phyloP scores from a whole-genome alignment of 2,888 invertebrate genomes.

The Tolmerus cingulatus region DNA sequence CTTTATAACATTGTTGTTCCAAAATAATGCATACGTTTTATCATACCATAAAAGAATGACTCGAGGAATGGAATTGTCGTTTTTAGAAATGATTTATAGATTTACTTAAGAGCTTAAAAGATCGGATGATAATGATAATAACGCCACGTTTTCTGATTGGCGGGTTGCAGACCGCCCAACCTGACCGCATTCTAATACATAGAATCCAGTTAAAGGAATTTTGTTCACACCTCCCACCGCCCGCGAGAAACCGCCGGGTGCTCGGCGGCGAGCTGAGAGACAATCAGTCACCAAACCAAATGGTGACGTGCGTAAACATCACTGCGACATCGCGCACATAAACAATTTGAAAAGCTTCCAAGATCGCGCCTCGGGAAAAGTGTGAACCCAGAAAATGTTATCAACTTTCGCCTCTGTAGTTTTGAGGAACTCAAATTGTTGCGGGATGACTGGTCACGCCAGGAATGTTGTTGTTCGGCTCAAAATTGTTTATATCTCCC shows the following conservation, averaged over 20 bases:
- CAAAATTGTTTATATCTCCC: not conserved
- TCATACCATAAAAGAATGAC: not conserved
- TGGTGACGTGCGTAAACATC: not conserved
- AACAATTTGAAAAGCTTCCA: not conserved
- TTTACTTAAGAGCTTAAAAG: not conserved
- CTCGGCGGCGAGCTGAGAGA: not conserved
- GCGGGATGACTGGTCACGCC: not conserved
- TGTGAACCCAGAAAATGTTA: not conserved
- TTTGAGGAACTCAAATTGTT: not conserved
- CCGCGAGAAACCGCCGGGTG: not conserved
- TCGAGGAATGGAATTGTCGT: not conserved
- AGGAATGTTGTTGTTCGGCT: not conserved
- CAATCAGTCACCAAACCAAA: not conserved
- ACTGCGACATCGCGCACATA: not conserved
- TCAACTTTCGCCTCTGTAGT: not conserved
- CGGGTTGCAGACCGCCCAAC: not conserved
- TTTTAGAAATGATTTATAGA: not conserved
- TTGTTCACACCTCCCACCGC: not conserved
- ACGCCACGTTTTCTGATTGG: not conserved
- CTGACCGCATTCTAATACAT: not conserved
- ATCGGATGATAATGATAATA: not conserved
- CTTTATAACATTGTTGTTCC: too few species aligned
- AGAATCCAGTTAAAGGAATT: not conserved
- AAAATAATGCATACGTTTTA: too few species aligned
- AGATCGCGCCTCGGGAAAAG: not conserved